phyloP scores from a whole-genome alignment of 1,140 invertebrate genomes.

The Marisa cornuarietis region DNA sequence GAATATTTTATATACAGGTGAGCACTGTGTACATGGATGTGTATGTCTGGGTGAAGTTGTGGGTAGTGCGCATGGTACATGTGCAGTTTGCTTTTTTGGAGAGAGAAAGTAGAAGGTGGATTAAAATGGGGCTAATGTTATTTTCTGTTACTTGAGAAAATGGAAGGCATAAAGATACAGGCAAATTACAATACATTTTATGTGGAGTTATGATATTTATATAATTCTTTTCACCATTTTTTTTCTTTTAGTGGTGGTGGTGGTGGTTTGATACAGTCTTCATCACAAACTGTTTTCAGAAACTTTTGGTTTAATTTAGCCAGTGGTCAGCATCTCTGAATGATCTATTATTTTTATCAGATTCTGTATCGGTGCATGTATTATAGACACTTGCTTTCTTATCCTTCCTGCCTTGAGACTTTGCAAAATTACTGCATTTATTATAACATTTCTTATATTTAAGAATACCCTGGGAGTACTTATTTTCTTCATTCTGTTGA shows the following conservation, averaged over 20 bases:
- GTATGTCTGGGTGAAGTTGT: neutral
- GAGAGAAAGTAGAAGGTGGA: too few relatives aligned
- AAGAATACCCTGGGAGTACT: neutral
- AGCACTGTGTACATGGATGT: neutral
- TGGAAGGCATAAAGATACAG: too few relatives aligned
- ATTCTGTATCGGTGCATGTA: neutral
- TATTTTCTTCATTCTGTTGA: neutral
- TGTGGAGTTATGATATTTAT: too few relatives aligned
- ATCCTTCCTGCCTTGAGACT: neutral
- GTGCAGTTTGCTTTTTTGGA: neutral
- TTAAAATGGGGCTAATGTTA: too few relatives aligned
- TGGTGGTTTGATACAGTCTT: too few relatives aligned
- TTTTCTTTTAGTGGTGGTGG: too few relatives aligned
- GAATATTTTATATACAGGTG: slow-evolving; percentile 36
- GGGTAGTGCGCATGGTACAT: neutral
- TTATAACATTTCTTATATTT: neutral
- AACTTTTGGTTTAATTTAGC: too few relatives aligned
- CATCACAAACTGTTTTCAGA: too few relatives aligned
- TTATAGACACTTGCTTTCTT: too few relatives aligned
- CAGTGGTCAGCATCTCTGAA: neutral
- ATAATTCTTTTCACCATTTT: too few relatives aligned
- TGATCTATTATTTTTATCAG: neutral
- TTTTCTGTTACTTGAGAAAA: too few relatives aligned
- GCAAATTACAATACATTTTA: too few relatives aligned
- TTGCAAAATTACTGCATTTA: neutral